Base-by-base conservation (phyloP, 2,113 vertebrate genomes). In the Rostratula benghalensis region DNA sequence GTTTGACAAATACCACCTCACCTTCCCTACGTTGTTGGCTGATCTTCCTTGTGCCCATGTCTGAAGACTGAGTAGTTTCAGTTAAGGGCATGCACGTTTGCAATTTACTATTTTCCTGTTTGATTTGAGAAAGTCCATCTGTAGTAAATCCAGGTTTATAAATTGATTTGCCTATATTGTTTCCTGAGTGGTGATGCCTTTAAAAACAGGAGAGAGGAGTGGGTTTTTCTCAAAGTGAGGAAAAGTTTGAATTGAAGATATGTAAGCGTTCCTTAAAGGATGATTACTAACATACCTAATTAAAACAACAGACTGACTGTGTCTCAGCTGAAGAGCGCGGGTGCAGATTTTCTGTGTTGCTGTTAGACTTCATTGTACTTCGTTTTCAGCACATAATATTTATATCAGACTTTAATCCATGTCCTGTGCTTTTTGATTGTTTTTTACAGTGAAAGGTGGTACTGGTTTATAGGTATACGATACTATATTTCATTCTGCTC, bases 131-230 rank as follows among this genome's bases (percentile, higher is more conserved):
- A 84, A 68, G 31, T 51, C 15, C 7, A 2, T 24, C 33, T 37
- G 8, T 33, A 27, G 33, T n/a, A 30, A 41, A 19, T 75, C 3
- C 23, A 24, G 13, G 10, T 74, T 80, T 69, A 24, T 50, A 11
- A 59, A 24, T n/a, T 57, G 6, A 4, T 1, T 64, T 79, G 12
- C 4, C 37, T 39, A 0, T 7, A 7, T 7, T 45, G 21, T 54
- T 77, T 37, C 24, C 54, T 33, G 30, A 21, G 21, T 4, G 8
- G 17, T 25, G 20, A 11, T 65, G 35, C 23, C 1, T 76, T 83
- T 89, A 43, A 22, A 64, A 61, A 8, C 1, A 23, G 25, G 51
- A 61, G 48, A 21, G 18, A 65, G 15, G 15, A 10, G 10, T 6
- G 43, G 1, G 27, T 39, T 25, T 67, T 28, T 45, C 19, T 19